Percentiles rank a stretch among this genome's conserved stretches.
Conservation (phyloP, 2,888 invertebrate species). For the Caradrina kadenii region DNA sequence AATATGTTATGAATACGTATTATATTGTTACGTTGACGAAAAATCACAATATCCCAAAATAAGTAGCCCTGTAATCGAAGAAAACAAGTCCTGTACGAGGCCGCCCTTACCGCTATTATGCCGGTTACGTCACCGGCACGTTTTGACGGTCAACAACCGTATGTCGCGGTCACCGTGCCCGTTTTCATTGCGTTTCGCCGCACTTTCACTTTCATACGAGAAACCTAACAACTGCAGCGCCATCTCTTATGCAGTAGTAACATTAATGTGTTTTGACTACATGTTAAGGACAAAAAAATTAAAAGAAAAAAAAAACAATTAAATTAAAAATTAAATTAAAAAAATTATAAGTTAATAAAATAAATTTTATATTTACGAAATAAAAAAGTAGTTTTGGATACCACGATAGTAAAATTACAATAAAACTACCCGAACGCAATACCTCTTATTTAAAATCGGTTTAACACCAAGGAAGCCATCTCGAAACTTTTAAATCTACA, state of each 20-base stretch:
- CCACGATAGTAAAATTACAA: no score
- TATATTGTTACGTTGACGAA: neutral
- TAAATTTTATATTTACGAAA: no score
- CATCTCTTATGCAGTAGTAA: slow-evolving; percentile 54
- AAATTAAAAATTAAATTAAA: no score
- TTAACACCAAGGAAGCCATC: no score
- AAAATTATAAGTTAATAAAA: no score
- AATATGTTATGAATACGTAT: neutral
- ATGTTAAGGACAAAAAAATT: no score
- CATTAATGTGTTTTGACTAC: slow-evolving; percentile 1
- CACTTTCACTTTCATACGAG: slow-evolving; percentile 81
- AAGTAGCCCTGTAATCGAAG: slow-evolving; percentile 44
- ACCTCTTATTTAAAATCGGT: no score
- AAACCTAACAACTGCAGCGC: slow-evolving; percentile 31
- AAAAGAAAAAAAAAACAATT: no score
- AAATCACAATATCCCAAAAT: slow-evolving; percentile 28
- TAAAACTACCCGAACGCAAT: no score
- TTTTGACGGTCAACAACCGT: slow-evolving; percentile 89
- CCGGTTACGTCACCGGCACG: slow-evolving; percentile 76
- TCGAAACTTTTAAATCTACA: no score
- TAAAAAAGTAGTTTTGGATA: no score
- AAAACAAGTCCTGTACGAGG: slow-evolving; percentile 51
- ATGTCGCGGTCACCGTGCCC: slow-evolving; percentile 79
- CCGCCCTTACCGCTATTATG: slow-evolving; percentile 63
- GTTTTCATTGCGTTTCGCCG: slow-evolving; percentile 71